These are phyloP conservation scores for Holotrichia oblita DNA, from an alignment of 1,140 invertebrate species.

Conservation along the genomic window DNA sequence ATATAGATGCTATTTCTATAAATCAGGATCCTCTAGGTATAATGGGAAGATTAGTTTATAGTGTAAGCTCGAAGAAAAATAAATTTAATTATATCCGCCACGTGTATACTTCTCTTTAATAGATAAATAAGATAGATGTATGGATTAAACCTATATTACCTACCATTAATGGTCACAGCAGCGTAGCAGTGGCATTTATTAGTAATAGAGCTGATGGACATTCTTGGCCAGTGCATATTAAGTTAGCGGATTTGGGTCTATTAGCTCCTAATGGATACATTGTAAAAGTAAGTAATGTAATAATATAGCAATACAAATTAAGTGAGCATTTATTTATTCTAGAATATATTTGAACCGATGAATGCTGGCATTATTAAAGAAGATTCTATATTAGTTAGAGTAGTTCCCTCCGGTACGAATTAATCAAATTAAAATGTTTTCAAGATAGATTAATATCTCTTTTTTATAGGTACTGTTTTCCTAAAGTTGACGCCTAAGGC, in stretches of 20 bases:
- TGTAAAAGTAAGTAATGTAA: slow-evolving; percentile 60
- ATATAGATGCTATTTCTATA: slow-evolving; percentile 78
- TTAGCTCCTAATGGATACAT: slow-evolving; percentile 59
- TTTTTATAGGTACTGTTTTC: slow-evolving; percentile 15
- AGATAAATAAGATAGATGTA: slow-evolving; percentile 63
- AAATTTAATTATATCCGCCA: too few relatives aligned
- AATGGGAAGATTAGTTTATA: slow-evolving; percentile 45
- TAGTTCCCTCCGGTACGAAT: slow-evolving; percentile 38
- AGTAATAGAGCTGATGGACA: slow-evolving; percentile 68
- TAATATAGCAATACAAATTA: slow-evolving; percentile 23
- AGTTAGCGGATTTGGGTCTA: slow-evolving; percentile 65
- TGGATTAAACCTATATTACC: slow-evolving; percentile 63
- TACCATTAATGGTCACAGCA: slow-evolving; percentile 57
- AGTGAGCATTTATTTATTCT: slow-evolving; percentile 41
- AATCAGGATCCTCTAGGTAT: slow-evolving; percentile 82
- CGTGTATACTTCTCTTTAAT: neutral
- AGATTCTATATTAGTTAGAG: slow-evolving; percentile 10
- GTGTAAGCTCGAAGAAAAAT: neutral
- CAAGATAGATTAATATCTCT: neutral
- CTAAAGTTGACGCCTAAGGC: neutral
- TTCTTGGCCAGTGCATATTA: slow-evolving; percentile 66
- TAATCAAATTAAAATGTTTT: neutral
- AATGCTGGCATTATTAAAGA: slow-evolving; percentile 32
- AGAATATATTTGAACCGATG: slow-evolving; percentile 47
- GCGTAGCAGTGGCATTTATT: slow-evolving; percentile 67